Evolutionary conservation across 92 coral and sea anemone species (phyloP), one percentile per base, ranked within the genome.

Genomic region (Palythoa grandiflora): DNA sequence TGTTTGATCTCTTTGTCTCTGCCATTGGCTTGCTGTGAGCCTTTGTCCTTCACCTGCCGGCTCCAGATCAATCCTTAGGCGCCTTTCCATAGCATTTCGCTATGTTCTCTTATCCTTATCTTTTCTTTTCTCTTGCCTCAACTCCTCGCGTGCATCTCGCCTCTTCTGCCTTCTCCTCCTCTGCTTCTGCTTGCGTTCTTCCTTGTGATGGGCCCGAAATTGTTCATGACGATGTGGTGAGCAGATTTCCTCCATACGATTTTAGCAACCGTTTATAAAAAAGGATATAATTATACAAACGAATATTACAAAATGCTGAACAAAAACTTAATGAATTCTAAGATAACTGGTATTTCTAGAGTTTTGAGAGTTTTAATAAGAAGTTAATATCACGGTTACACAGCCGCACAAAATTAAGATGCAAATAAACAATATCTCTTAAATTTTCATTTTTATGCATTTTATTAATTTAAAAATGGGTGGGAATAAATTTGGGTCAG

Each of bases 91-190:
- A 35, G 74, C 40, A 68, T 20, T 68, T 68, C 14, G 74, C 74
- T 68, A 38, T 68, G 74, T 35, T 5, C 74, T 68, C 74, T 68
- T 68, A 68, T 68, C 74, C n/a, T 68, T 68, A 68, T 68, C 74
- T 68, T 68, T 68, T 68, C 74, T 68, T 20, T 68, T 68, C 74
- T 68, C 74, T 2, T 68, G 38, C 74, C 74, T 20, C 74, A 68
- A 68, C 74, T 68, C 40, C 74, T 68, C 40, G 74, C 74, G 13
- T 40, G 40, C 74, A 68, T 68, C 74, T 68, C 40, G 40, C 74
- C 20, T 38, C 40, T 19, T 38, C 20, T 28, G 28, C 28, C 28
- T 28, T 28, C 28, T 28, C 28, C 28, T 28, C 28, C 28, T 28
- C 28, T 28, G 38, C 40, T 28, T 38, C 74, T 68, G 74, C 40